A percentile compares a stretch with the other conserved stretches of the same genome.
These are phyloP conservation scores for Chionoecetes opilio DNA, from an alignment of 1,140 invertebrate species.

Conservation along the genomic window DNA sequence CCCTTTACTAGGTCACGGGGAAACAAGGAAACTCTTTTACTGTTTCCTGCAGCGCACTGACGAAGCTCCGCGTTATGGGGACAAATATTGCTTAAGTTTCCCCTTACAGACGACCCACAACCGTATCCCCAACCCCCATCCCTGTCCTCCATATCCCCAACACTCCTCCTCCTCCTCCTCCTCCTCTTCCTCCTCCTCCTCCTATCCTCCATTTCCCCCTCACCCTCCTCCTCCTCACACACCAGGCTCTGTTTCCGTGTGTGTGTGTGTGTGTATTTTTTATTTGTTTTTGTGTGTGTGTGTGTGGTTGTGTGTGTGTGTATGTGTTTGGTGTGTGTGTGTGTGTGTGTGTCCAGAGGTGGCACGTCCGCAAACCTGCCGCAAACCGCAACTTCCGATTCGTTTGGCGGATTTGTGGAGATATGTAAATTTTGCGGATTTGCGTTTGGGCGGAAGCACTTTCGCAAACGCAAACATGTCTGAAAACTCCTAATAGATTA, in stretches of 20 bases:
- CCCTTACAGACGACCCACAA: neutral
- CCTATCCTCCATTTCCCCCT: too few species aligned
- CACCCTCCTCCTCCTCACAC: neutral
- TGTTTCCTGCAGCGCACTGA: neutral
- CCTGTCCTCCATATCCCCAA: neutral
- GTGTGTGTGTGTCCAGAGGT: too few species aligned
- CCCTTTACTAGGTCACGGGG: neutral
- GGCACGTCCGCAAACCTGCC: too few species aligned
- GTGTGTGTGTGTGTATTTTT: neutral
- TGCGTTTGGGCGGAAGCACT: too few species aligned
- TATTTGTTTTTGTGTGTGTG: neutral
- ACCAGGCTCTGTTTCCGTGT: neutral
- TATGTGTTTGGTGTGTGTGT: too few species aligned
- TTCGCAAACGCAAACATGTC: too few species aligned
- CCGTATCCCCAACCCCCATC: neutral
- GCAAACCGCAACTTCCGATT: too few species aligned
- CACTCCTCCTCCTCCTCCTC: neutral
- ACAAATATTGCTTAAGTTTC: neutral
- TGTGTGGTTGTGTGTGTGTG: neutral
- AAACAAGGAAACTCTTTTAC: slow-evolving; percentile 3
- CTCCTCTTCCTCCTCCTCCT: neutral
- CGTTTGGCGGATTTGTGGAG: too few species aligned
- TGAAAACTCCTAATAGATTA: too few species aligned
- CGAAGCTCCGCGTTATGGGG: neutral
- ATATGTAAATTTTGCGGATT: too few species aligned